phyloP scores from a whole-genome alignment of 2,113 vertebrate genomes.

The Gymnorhina tibicen region DNA sequence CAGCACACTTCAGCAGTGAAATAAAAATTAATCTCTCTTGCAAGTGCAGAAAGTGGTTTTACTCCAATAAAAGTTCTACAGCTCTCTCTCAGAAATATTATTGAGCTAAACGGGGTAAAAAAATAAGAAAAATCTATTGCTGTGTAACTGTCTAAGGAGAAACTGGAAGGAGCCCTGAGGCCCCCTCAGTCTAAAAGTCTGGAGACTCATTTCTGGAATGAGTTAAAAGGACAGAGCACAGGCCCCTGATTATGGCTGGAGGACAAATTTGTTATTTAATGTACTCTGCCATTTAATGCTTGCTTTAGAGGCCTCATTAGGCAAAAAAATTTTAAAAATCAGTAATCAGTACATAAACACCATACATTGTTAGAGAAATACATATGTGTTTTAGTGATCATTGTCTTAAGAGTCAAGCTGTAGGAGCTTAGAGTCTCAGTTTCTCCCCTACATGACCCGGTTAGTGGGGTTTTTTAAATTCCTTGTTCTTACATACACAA shows the following conservation, averaged over 20 bases:
- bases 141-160: neutral
- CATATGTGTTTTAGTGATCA: accelerated
- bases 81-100: neutral
- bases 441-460: neutral
- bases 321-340: neutral
- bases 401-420: neutral
- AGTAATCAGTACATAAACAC: neutral
- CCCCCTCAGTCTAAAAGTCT: neutral
- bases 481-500: neutral
- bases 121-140: neutral
- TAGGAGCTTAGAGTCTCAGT: neutral
- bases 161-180: neutral
- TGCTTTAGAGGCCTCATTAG: neutral
- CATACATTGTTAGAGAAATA: neutral
- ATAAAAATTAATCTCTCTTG: neutral
- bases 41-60: neutral
- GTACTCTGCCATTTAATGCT: neutral
- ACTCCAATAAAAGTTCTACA: neutral
- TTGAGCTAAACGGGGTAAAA: neutral
- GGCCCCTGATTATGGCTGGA: neutral
- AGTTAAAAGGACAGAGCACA: neutral
- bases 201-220: neutral
- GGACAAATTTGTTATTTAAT: neutral
- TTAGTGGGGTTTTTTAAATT: neutral
- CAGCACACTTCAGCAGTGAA: neutral